Base-by-base conservation (phyloP, 2,888 invertebrate genomes). In the Globia sparganii region DNA sequence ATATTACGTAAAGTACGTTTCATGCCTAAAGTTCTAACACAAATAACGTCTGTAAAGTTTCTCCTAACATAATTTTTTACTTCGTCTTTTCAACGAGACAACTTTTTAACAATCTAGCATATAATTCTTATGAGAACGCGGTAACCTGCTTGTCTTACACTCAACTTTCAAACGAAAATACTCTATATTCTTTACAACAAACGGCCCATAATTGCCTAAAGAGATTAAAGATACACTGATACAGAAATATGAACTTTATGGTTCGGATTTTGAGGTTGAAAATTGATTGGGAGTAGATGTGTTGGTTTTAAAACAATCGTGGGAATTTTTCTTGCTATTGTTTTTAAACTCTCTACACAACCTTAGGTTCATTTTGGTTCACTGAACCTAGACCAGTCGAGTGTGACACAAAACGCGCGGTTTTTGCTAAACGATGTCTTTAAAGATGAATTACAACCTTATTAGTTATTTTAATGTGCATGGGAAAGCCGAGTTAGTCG, bases 321-420 rank as follows among this genome's bases (percentile, higher is more conserved):
- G 95, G 92, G 95, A 95, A 93, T 89, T 83, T 88, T 90, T 87
- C 86, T 80, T 84, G 91, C 90, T 87, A 94, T 95, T 94, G 95
- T 95, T 91, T 94, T 92, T 90, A 82, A 88, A 90, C 90, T 91
- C 92, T 92, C 89, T 91, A 90, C 74, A 82, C 90, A 91, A 92
- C 94, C 94, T 94, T 94, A 92, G 89, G 92, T 91, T 91, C 88
- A 90, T 88, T 91, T 81, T 86, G 90, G 95, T 92, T 93, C 94
- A 90, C 75, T 91, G 95, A 94, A 91, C 94, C 82, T 77, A 70
- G 73, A 0, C 31, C 75, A 75, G 71, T 80, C 76, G 81, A 76
- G 75, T 87, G 83, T 88, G 85, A 86, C 83, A 79, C 34, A 53
- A 73, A 66, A 61, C 75, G 40, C 62, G 67, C 8, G 34, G 76